These are phyloP conservation scores for Heliothis subflexa DNA, from an alignment of 1,140 invertebrate genomes.

Conservation along the genomic window DNA sequence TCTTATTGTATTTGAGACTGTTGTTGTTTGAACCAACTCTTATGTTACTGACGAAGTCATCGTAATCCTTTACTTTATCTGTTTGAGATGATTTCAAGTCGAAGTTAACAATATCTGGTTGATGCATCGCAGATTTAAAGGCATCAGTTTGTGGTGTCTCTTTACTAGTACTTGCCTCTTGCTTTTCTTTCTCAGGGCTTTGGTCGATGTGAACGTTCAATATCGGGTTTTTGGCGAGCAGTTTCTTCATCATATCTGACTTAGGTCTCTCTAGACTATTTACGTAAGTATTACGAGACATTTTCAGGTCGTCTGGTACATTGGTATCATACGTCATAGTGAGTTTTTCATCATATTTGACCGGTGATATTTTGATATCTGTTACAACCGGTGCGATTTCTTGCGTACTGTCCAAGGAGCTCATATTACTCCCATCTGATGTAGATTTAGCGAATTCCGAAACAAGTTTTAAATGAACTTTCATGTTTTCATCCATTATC, in stretches of 20 bases:
- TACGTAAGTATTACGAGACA: constrained; percentile 86
- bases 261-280: constrained; percentile 86
- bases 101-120: constrained; percentile 85
- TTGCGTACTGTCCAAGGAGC: constrained; percentile 74
- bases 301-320: constrained; percentile 88
- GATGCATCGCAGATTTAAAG: constrained; percentile 82
- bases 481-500: constrained; percentile 83
- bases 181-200: constrained; percentile 60
- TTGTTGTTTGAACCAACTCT: constrained; percentile 82
- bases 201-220: constrained; percentile 83
- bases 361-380: constrained; percentile 62
- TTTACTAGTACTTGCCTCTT: constrained; percentile 70
- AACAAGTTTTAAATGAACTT: constrained; percentile 83
- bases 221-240: constrained; percentile 84
- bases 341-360: constrained; percentile 81
- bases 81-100: constrained; percentile 72
- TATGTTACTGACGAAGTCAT: constrained; percentile 84
- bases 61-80: constrained; percentile 72
- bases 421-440: constrained; percentile 77
- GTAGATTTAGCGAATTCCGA: constrained; percentile 83
- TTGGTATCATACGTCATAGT: constrained; percentile 86
- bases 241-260: constrained; percentile 87
- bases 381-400: constrained; percentile 56
- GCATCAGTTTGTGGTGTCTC: constrained; percentile 75
- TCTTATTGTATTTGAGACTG: constrained; percentile 74